These are phyloP conservation scores for Chroicocephalus ridibundus DNA, from an alignment of 2,113 vertebrate species.

Conservation along the genomic window DNA sequence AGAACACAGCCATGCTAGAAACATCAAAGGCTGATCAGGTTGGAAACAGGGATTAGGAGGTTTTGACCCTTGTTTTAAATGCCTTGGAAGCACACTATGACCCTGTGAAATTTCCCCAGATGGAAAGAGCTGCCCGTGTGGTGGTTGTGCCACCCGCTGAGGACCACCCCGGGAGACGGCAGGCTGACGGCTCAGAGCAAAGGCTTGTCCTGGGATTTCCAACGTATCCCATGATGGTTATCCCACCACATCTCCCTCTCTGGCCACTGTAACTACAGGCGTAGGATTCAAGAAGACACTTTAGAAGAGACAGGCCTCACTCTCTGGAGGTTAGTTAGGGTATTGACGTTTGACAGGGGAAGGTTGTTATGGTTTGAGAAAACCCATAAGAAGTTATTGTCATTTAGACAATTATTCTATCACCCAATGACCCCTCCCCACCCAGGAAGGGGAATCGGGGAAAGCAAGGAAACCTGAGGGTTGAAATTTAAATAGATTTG, in stretches of 20 bases:
- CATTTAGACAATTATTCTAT: no score
- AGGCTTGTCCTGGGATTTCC: accelerated
- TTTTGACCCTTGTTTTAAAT: not conserved
- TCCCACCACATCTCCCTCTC: not conserved
- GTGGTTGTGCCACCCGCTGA: not conserved
- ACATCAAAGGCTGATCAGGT: not conserved
- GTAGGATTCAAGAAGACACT: not conserved
- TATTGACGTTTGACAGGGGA: accelerated
- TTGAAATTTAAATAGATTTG: no score
- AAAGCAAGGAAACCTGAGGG: no score
- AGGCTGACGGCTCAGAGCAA: not conserved
- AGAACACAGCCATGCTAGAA: not conserved
- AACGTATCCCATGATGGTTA: accelerated
- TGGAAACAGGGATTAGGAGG: not conserved
- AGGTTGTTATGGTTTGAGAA: not conserved
- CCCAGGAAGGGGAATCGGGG: no score
- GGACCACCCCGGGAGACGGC: not conserved
- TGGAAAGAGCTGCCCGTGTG: not conserved
- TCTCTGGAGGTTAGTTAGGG: not conserved
- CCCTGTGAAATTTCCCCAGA: not conserved
- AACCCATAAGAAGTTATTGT: no score
- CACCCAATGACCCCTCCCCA: no score
- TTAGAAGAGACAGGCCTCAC: not conserved
- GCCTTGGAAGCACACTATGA: not conserved
- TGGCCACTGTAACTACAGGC: not conserved